phyloP scores from a whole-genome alignment of 2,113 vertebrate species.

The Noctilio leporinus region DNA sequence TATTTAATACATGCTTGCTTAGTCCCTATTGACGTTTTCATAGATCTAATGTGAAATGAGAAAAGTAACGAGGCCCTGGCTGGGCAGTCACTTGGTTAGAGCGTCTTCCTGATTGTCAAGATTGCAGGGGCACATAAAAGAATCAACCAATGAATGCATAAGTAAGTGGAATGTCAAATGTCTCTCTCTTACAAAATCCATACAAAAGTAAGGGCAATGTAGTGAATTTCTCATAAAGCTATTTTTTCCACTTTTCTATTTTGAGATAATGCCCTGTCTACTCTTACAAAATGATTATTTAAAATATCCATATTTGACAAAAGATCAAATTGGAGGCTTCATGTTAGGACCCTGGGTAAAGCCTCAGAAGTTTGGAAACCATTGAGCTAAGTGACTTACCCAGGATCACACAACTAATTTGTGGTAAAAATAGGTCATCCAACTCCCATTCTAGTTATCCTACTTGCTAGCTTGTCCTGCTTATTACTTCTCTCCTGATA shows the following conservation, averaged over 20 bases:
- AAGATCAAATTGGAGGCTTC: constrained; percentile 13
- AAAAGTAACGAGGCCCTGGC: not conserved
- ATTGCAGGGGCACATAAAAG: not conserved
- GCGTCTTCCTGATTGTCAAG: not conserved
- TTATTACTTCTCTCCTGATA: not conserved
- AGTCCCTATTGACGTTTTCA: not conserved
- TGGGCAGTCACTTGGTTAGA: not conserved
- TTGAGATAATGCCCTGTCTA: not conserved
- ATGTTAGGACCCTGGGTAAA: not conserved
- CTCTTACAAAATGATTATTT: constrained; percentile 17
- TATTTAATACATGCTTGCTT: not conserved
- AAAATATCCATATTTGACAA: not conserved
- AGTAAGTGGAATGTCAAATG: not conserved
- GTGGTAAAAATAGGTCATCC: not conserved
- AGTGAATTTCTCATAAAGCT: not conserved
- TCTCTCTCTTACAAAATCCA: no score
- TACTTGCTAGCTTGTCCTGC: constrained; percentile 7
- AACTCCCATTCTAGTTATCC: not conserved
- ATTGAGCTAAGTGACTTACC: not conserved
- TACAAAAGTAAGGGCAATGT: not conserved
- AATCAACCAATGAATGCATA: not conserved
- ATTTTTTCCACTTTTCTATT: not conserved
- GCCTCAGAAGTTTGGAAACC: not conserved
- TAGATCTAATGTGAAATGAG: constrained; percentile 9
- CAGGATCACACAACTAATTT: constrained; percentile 19